Evolutionary conservation across 2,113 vertebrate species (phyloP).

Genomic region (Anguilla japonica): DNA sequence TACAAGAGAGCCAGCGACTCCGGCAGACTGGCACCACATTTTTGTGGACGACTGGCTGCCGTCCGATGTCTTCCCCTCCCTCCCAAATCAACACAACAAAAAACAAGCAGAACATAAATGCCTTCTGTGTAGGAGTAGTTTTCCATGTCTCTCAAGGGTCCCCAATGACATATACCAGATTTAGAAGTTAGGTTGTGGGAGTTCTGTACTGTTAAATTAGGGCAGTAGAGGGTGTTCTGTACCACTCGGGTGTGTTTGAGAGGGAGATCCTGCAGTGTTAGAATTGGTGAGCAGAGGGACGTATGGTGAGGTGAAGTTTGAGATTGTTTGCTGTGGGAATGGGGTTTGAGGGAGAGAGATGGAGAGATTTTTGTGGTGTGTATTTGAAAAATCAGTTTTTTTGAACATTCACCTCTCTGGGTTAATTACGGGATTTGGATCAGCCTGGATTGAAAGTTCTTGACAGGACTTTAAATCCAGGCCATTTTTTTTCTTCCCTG

Average conservation of each 20-base stretch:
- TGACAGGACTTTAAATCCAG: background rate
- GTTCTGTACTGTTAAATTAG: background rate
- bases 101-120: no score
- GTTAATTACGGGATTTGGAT: background rate
- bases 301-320: background rate
- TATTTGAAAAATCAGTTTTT: background rate
- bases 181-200: background rate
- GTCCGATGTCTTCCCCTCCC: no score
- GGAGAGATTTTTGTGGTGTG: background rate
- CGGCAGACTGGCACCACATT: no score
- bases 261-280: no score
- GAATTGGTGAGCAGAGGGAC: no score
- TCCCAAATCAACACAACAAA: no score
- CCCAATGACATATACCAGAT: background rate
- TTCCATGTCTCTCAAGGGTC: background rate
- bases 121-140: no score
- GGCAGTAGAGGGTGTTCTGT: background rate
- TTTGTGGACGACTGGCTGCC: no score
- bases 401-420: background rate
- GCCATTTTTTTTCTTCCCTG: background rate
- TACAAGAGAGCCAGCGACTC: no score
- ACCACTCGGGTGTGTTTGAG: no score
- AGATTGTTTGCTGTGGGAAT: no score
- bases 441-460: background rate
- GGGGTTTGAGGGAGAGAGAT: no score